Conservation (phyloP, 1,140 invertebrate genomes). For the Zaprionus tsacasi region DNA sequence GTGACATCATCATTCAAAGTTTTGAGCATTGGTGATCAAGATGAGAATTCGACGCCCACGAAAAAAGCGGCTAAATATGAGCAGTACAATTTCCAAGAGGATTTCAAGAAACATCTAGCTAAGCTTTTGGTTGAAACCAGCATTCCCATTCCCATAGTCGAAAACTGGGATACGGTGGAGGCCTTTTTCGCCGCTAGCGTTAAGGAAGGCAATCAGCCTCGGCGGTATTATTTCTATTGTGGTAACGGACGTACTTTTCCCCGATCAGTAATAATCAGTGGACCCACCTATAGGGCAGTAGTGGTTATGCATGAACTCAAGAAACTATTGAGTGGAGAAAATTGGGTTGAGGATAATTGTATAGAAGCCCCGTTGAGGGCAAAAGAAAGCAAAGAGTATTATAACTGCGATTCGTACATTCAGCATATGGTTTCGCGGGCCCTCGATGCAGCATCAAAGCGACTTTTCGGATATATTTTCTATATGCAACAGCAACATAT, state of each 20-base stretch:
- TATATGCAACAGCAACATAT: slow-evolving; percentile 19
- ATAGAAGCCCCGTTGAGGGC: neutral
- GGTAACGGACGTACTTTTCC: neutral
- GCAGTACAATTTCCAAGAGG: neutral
- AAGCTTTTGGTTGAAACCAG: neutral
- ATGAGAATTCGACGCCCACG: neutral
- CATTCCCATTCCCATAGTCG: neutral
- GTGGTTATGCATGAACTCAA: neutral
- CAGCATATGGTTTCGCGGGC: slow-evolving; percentile 9
- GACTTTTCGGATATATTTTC: slow-evolving; percentile 11
- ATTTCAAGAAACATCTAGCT: neutral
- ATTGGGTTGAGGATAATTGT: slow-evolving; percentile 14
- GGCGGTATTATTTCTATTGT: slow-evolving; percentile 19
- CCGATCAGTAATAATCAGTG: neutral
- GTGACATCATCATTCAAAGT: neutral
- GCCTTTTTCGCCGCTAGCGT: neutral
- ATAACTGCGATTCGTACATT: slow-evolving; percentile 16
- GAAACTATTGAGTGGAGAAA: slow-evolving; percentile 14
- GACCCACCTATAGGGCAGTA: neutral
- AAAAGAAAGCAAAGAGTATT: neutral
- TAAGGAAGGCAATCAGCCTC: neutral
- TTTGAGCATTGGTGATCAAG: neutral
- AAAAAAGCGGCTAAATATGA: neutral
- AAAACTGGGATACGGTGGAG: neutral
- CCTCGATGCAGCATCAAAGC: neutral